A percentile compares a stretch with the other conserved stretches of the same genome.
These are phyloP conservation scores for Cephus spinipes DNA, from an alignment of 2,888 invertebrate species.

Conservation along the genomic window DNA sequence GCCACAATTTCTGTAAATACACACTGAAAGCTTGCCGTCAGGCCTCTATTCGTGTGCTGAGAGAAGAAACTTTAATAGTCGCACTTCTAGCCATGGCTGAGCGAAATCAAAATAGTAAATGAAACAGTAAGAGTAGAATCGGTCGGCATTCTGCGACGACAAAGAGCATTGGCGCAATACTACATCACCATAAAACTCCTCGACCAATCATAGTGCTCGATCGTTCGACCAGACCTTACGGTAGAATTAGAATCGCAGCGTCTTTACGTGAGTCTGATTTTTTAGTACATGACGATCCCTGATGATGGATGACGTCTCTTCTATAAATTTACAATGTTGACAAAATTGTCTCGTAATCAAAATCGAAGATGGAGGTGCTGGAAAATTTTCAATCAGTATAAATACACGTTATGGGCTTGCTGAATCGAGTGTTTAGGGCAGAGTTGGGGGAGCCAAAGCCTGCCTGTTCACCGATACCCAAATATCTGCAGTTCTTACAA, in stretches of 20 bases:
- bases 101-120: conserved; percentile 18
- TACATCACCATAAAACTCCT: neutral
- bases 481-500: neutral
- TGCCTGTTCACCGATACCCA: neutral
- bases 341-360: neutral
- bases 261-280: neutral
- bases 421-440: neutral
- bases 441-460: neutral
- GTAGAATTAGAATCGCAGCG: neutral
- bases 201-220: neutral
- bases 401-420: neutral
- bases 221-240: neutral
- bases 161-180: neutral
- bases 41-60: conserved; percentile 29
- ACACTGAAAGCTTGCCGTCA: conserved; percentile 53
- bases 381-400: neutral
- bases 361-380: neutral
- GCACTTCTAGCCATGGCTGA: conserved; percentile 22
- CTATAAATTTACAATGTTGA: neutral
- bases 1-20: conserved; percentile 64
- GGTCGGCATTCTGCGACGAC: neutral
- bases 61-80: conserved; percentile 37
- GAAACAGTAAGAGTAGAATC: conserved; percentile 4
- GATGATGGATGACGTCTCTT: neutral
- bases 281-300: neutral